Percentiles rank a stretch among this genome's conserved stretches.
Conservation (phyloP, 2,888 invertebrate species). For the Eupithecia pulchellata region DNA sequence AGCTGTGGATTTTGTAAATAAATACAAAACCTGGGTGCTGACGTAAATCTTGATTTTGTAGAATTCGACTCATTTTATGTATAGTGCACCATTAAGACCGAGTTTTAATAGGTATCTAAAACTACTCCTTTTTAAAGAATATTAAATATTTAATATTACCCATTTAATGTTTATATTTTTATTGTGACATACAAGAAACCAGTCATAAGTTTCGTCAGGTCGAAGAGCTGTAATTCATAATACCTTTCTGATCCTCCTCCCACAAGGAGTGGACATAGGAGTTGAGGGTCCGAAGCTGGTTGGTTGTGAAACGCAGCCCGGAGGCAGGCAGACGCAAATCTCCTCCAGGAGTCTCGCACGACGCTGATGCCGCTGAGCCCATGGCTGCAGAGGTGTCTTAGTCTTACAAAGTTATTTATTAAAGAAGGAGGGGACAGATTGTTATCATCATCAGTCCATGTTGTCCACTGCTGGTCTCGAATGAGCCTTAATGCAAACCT, state of each 20-base stretch:
- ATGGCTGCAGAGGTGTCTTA: slow-evolving; percentile 53
- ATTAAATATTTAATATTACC: no score
- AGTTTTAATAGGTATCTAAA: background rate
- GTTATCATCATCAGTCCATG: background rate
- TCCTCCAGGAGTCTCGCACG: slow-evolving; percentile 69
- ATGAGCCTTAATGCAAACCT: background rate
- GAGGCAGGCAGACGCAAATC: slow-evolving; percentile 73
- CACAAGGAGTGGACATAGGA: slow-evolving; percentile 68
- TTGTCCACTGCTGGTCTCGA: background rate
- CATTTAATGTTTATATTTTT: no score
- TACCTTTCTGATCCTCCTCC: slow-evolving; percentile 77
- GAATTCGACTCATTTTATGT: background rate
- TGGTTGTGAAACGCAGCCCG: slow-evolving; percentile 68
- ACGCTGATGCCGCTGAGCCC: slow-evolving; percentile 75
- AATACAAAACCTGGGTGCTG: no score
- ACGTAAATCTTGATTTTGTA: background rate
- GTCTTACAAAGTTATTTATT: background rate
- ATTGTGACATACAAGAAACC: no score
- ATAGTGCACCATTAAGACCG: background rate
- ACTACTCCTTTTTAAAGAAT: no score
- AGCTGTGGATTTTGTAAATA: no score
- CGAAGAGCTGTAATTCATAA: background rate
- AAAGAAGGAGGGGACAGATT: no score
- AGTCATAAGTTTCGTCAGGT: no score
- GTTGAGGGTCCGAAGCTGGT: slow-evolving; percentile 74